These are phyloP conservation scores for Corydoras sp. DNA, from an alignment of 2,113 vertebrate genomes.

Conservation along the genomic window DNA sequence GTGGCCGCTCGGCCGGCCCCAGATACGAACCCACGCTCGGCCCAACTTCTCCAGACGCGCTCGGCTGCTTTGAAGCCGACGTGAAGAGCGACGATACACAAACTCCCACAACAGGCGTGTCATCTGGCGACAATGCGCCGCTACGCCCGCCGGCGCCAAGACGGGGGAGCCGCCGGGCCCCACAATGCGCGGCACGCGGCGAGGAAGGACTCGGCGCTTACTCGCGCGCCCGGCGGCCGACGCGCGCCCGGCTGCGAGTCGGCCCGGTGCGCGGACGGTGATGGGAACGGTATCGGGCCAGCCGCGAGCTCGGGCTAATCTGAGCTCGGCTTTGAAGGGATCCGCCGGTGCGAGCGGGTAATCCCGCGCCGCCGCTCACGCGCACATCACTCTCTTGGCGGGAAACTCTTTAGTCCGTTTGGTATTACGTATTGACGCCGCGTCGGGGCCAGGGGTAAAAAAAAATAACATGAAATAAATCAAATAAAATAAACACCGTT, in stretches of 20 bases:
- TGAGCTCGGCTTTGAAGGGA: constrained; percentile 34
- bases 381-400: not conserved
- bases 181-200: not conserved
- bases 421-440: too few species aligned
- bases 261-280: constrained; percentile 12
- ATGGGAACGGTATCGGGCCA: constrained; percentile 20
- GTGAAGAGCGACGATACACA: constrained; percentile 16
- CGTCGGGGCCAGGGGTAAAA: too few species aligned
- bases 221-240: constrained; percentile 20
- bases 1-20: constrained; percentile 16
- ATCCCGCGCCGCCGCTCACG: constrained; percentile 27
- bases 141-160: constrained; percentile 12
- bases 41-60: constrained; percentile 17
- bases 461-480: too few species aligned
- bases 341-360: constrained; percentile 30
- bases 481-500: too few species aligned
- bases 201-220: not conserved
- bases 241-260: not conserved
- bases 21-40: constrained; percentile 32
- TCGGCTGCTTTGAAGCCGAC: constrained; percentile 29
- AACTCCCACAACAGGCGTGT: constrained; percentile 26
- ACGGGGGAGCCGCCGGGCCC: not conserved
- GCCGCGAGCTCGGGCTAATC: constrained; percentile 35
- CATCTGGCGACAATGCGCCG: constrained; percentile 9
- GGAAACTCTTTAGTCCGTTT: too few species aligned